Evolutionary conservation across 2,888 invertebrate species (phyloP).

Genomic region (Xestia c-nigrum): DNA sequence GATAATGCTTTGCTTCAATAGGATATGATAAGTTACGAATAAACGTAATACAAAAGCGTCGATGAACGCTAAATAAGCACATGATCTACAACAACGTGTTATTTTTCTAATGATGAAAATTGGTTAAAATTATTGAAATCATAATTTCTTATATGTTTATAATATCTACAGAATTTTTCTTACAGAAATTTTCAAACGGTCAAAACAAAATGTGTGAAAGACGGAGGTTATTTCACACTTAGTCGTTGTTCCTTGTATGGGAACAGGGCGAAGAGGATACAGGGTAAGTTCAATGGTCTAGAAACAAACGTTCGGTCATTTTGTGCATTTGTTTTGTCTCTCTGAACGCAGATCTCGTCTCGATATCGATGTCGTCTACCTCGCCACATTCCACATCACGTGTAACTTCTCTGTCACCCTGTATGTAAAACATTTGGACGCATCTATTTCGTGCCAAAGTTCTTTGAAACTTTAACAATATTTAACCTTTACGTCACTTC

Average conservation of each 20-base stretch:
- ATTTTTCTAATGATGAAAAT: not conserved
- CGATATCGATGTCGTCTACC: constrained; percentile 3
- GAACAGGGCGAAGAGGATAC: constrained; percentile 24
- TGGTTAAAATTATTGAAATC: not conserved
- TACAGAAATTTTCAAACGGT: too few relatives aligned
- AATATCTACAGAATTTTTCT: too few relatives aligned
- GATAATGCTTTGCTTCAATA: not conserved
- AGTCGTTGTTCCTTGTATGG: not conserved
- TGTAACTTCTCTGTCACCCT: constrained; percentile 33
- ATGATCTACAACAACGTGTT: not conserved
- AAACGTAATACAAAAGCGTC: constrained; percentile 6
- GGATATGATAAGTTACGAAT: not conserved
- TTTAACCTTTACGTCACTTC: constrained; percentile 79
- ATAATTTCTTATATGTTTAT: not conserved
- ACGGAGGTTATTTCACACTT: not conserved
- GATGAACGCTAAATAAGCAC: not conserved
- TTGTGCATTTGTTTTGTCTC: constrained; percentile 45
- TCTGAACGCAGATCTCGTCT: constrained; percentile 24
- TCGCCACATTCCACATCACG: not conserved
- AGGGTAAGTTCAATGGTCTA: constrained; percentile 36
- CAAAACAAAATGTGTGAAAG: too few relatives aligned
- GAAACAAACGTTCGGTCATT: constrained; percentile 40
- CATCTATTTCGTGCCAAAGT: constrained; percentile 55
- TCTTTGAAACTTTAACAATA: constrained; percentile 80
- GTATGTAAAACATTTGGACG: constrained; percentile 52